phyloP scores from a whole-genome alignment of 2,797 vertebrate species.

The Gila robusta region DNA sequence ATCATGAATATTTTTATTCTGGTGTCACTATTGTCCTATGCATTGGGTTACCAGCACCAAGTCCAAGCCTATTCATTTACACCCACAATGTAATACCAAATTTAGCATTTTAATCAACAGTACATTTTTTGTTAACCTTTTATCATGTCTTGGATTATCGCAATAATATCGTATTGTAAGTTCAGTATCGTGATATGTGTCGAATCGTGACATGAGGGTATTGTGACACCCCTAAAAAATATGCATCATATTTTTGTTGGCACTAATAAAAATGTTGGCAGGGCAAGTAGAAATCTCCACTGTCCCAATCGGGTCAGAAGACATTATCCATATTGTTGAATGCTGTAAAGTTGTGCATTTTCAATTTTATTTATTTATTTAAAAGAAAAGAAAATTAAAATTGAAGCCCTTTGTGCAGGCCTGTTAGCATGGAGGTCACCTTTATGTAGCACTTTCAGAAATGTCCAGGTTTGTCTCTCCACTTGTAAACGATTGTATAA shows the following conservation, averaged over 20 bases:
- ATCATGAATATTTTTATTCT: too few species aligned
- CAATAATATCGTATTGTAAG: too few species aligned
- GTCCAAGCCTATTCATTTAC: too few species aligned
- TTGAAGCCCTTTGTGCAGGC: background rate
- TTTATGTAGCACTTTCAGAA: background rate
- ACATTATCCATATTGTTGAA: background rate
- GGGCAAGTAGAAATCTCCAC: background rate
- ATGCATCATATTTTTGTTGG: background rate
- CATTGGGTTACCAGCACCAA: too few species aligned
- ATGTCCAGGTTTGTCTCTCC: background rate
- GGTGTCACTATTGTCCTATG: too few species aligned
- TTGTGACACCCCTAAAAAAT: too few species aligned
- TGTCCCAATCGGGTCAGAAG: background rate
- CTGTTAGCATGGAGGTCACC: background rate
- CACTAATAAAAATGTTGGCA: background rate
- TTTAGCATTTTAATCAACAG: too few species aligned
- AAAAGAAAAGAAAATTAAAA: background rate
- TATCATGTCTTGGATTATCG: too few species aligned
- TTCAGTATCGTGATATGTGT: too few species aligned
- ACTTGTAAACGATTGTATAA: background rate
- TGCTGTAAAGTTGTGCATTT: background rate
- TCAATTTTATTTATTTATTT: background rate
- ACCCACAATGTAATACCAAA: too few species aligned
- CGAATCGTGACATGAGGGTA: too few species aligned
- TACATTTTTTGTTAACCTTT: too few species aligned